A percentile compares a stretch with the other conserved stretches of the same genome.
phyloP scores from a whole-genome alignment of 1,140 invertebrate species.

The Drosophila pseudoananassae region DNA sequence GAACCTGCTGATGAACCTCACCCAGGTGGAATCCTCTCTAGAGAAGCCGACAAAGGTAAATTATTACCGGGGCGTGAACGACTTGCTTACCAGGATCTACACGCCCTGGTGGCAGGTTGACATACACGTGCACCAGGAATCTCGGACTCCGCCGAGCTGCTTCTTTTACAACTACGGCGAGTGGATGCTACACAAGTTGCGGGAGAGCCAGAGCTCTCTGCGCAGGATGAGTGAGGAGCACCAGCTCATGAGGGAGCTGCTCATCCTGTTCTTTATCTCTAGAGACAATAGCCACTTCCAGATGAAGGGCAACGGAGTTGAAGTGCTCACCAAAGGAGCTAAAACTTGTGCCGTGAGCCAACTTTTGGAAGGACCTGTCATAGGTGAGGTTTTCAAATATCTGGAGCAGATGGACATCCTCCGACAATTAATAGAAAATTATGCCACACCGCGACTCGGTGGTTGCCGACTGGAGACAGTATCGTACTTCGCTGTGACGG shows the following conservation, averaged over 20 bases:
- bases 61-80: neutral
- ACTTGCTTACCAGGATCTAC: neutral
- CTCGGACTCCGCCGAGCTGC: neutral
- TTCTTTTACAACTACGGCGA: conserved; percentile 1
- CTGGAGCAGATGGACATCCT: conserved; percentile 39
- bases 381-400: neutral
- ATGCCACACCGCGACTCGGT: neutral
- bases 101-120: conserved; percentile 8
- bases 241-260: conserved; percentile 21
- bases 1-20: conserved; percentile 9
- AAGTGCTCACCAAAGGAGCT: neutral
- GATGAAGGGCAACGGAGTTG: neutral
- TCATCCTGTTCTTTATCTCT: conserved; percentile 30
- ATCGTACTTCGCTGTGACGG: neutral
- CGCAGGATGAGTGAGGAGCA: conserved; percentile 4
- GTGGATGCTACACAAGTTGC: conserved; percentile 3
- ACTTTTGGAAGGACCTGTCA: neutral
- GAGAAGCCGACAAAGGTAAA: neutral
- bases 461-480: conserved; percentile 13
- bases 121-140: conserved; percentile 2
- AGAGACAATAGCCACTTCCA: conserved; percentile 8
- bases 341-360: neutral
- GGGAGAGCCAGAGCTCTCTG: neutral
- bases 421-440: conserved; percentile 10
- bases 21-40: neutral